Base-by-base conservation (phyloP, 2,797 vertebrate genomes). In the Chaenodraco wilsoni region DNA sequence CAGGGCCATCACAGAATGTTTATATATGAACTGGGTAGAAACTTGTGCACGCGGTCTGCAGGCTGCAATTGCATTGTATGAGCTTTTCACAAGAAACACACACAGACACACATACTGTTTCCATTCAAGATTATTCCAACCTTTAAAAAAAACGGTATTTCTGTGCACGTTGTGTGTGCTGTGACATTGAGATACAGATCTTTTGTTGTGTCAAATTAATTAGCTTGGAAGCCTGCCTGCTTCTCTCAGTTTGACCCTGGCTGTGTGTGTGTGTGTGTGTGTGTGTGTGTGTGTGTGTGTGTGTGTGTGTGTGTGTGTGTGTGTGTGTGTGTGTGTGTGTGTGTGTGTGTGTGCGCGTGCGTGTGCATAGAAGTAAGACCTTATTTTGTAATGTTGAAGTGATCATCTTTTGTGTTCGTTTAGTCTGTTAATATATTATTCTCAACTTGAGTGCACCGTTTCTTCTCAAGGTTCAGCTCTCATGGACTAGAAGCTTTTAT, bases 131-230 rank as follows among this genome's bases (percentile, higher is more conserved):
- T 37, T 43, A 15, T 68, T 61, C 43, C n/a, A 78, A 45, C 46
- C 62, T 61, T 81, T 69, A 64, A 19, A 44, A 69, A 69, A 43
- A 44, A 31, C 27, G 8, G 17, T 40, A 52, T 61, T 69, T 78
- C 54, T 79, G 52, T 40, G 17, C 49, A 54, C 23, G 5, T 16
- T 69, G 27, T 37, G 33, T 37, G 33, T 37, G 54, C 87, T 72
- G 67, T 90, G 81, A 89, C 88, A 86, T 68, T 85, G 82, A 88
- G 84, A 90, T 87, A 84, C 65, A 69, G 74, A 92, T 90, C 82
- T 91, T 78, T 86, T 78, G 81, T 87, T 82, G 74, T 85, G 84
- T 87, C 67, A 85, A 74, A 90, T 89, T 86, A 89, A 93, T 90
- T 86, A 87, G 69, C 74, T 77, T 83, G 82, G 65, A 78, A 72